Conservation (phyloP, 2,113 vertebrate species). For the Poecile atricapillus region DNA sequence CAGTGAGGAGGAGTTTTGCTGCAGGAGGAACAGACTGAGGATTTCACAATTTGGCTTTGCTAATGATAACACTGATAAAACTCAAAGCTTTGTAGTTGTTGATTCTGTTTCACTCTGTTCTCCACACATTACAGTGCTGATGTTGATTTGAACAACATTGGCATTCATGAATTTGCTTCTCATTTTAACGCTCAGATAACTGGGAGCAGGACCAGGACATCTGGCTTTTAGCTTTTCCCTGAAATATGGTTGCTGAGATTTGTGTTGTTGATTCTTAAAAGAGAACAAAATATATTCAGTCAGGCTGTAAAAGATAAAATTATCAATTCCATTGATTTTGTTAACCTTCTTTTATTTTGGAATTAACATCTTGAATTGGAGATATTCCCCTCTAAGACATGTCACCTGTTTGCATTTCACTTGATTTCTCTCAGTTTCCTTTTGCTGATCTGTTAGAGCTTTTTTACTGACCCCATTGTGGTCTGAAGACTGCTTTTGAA, state of each 20-base stretch:
- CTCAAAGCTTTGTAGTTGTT: not conserved
- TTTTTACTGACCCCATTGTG: not conserved
- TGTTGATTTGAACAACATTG: not conserved
- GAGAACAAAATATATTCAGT: not conserved
- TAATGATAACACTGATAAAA: not conserved
- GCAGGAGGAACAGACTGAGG: not conserved
- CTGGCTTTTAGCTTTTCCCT: constrained; percentile 12
- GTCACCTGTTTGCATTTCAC: not conserved
- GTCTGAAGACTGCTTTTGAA: not conserved
- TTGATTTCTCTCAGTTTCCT: not conserved
- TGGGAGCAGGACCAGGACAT: constrained; percentile 11
- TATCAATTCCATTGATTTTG: not conserved
- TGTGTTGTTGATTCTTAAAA: not conserved
- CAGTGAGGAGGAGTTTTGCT: not conserved
- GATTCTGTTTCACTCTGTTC: not conserved
- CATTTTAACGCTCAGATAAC: not conserved
- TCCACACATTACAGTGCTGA: not conserved
- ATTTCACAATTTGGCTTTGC: not conserved
- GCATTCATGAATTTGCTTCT: not conserved
- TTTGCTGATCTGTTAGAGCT: not conserved
- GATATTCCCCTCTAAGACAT: not conserved
- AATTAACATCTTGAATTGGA: not conserved
- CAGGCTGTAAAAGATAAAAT: not conserved
- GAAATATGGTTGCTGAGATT: not conserved
- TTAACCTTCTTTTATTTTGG: not conserved